phyloP scores from a whole-genome alignment of 2,113 vertebrate genomes.

The Nanorana parkeri region DNA sequence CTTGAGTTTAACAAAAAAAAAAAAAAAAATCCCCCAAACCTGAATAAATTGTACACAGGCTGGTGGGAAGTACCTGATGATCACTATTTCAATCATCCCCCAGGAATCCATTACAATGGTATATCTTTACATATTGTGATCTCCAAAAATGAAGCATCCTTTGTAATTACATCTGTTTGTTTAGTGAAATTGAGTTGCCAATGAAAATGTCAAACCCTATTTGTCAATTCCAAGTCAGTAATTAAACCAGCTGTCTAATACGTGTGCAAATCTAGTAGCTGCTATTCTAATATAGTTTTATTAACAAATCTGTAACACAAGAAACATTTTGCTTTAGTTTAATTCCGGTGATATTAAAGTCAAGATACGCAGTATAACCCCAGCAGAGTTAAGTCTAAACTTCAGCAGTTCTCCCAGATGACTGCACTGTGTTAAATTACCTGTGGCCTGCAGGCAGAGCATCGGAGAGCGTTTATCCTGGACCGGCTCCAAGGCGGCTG shows the following conservation, averaged over 20 bases:
- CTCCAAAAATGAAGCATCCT: too few species aligned
- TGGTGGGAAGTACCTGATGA: too few species aligned
- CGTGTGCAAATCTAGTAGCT: not conserved
- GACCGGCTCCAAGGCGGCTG: slow-evolving; percentile 35
- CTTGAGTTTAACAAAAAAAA: too few species aligned
- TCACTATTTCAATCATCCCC: too few species aligned
- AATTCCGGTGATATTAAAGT: not conserved
- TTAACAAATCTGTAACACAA: not conserved
- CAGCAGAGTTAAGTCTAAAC: slow-evolving; percentile 25
- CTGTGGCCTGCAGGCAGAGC: slow-evolving; percentile 30
- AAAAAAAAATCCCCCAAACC: too few species aligned
- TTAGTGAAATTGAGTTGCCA: too few species aligned
- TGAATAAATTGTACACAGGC: too few species aligned
- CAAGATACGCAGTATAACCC: not conserved
- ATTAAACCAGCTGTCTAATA: not conserved
- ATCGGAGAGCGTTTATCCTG: slow-evolving; percentile 20
- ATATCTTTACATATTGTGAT: too few species aligned
- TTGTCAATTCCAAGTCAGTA: not conserved
- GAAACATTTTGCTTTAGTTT: not conserved
- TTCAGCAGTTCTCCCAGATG: slow-evolving; percentile 38
- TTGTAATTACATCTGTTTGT: too few species aligned
- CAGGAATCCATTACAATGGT: too few species aligned
- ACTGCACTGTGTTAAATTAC: slow-evolving; percentile 41
- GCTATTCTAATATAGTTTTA: not conserved
- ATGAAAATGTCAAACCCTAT: not conserved